Evolutionary conservation across 2,113 vertebrate species (phyloP).

Genomic region (Callipepla squamata): DNA sequence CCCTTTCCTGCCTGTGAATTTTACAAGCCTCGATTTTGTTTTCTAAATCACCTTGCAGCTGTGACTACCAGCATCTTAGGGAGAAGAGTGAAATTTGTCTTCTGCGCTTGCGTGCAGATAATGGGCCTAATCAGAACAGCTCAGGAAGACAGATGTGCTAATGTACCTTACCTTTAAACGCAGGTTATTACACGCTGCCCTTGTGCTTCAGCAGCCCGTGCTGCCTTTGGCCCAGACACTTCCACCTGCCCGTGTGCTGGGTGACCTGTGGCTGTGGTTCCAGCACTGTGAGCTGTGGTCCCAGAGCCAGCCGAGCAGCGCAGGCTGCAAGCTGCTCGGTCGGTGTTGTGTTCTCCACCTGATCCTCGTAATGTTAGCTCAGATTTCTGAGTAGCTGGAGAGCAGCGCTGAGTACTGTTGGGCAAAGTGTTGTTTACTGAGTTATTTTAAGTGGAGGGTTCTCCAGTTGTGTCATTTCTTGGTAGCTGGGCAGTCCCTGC

Average conservation of each 20-base stretch:
- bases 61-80: background rate
- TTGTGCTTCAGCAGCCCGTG: background rate
- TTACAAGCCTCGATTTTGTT: background rate
- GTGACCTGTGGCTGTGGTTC: background rate
- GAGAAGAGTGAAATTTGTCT: background rate
- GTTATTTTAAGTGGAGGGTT: background rate
- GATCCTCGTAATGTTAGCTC: background rate
- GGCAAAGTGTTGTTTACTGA: background rate
- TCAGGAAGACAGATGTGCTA: background rate
- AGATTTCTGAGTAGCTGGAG: background rate
- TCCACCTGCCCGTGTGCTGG: background rate
- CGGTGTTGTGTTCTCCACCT: background rate
- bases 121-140: background rate
- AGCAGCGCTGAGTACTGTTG: background rate
- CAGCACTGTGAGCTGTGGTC: background rate
- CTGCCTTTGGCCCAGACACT: background rate
- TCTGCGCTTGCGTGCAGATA: background rate
- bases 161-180: background rate
- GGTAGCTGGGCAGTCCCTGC: background rate
- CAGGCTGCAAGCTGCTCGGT: background rate
- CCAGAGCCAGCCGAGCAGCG: fast-evolving
- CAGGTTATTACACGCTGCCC: background rate
- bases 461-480: background rate
- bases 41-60: background rate
- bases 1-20: background rate